Evolutionary conservation across 2,113 vertebrate species (phyloP), one percentile per base, ranked within the genome.

Genomic region (Dissostichus mawsoni): DNA sequence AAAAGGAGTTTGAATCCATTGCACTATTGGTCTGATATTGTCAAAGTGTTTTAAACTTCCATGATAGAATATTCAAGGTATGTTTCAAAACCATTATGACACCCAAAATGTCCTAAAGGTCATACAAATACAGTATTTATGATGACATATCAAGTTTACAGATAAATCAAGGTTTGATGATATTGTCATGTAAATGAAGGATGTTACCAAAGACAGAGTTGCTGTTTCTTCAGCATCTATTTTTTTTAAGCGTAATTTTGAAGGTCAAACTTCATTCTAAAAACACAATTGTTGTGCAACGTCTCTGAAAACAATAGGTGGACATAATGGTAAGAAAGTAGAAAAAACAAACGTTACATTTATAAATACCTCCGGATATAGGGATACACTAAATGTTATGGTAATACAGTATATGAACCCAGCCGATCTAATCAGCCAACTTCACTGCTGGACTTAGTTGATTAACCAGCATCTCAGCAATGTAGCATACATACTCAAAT

Each of bases 1-100:
- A 94, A 95, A 94, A 84, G 70, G n/a, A 85, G 64, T 78, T 89
- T 89, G 83, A 89, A 92, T 88, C 93, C 90, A 89, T 75, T 91
- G 53, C 69, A 75, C 20, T 29, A 44, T 2, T 65, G 52, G 50
- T 64, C 53, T 81, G 9, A 23, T 55, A 16, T 8, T 65, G 47
- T 57, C 36, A 55, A 47, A 56, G 8, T 41, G 9, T 17, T 44
- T 53, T 45, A 17, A 56, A 23, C 17, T 41, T 69, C 67, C 33
- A 11, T 47, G 8, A 10, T 11, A 13, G 50, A 59, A 33, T 50
- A 11, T 57, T 29, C 2, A 58, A 1, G 1, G 56, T n/a, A 12
- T 47, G 0, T 23, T 20, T 29, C 0, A 11, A 23, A 41, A 41
- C 17, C 47, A 1, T 11, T 18, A 17, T 45, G 8, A 58, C 48